Base-by-base conservation (phyloP, 2,113 vertebrate species). In the Dendrocopos noguchii region DNA sequence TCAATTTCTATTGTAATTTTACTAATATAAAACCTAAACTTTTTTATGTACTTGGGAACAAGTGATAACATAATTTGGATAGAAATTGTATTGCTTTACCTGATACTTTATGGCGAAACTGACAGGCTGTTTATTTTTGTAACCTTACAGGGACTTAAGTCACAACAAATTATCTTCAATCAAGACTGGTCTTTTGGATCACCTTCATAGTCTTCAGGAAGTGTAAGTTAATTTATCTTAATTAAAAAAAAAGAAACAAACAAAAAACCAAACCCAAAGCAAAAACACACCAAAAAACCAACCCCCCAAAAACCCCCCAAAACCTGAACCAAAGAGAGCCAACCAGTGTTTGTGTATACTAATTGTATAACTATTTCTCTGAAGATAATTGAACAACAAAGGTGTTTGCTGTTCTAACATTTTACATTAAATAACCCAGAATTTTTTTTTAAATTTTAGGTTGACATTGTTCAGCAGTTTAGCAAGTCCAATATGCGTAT, bases 81-180 rank as follows among this genome's bases (percentile, higher is more conserved):
- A 76, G 36, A 76, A 77, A 71, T 72, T 93, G 18, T 80, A 52
- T 74, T 95, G 19, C 47, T 91, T 73, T 89, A 77, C 33, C 7
- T 4, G 9, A 18, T 84, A 66, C 8, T 82, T 42, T 64, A 31
- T 80, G 36, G 46, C 25, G 47, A 85, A 93, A 71, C 65, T 91
- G 85, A 95, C 70, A 79, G 68, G 67, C 72, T 87, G 72, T 90
- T 93, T 95, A 57, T 96, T 97, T 96, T 95, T 95, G n/a, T 96
- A 90, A 97, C 55, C 61, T 97, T 71, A 12, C 94, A 99, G 99
- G 96, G 98, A 99, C 94, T 97, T 99, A 96, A 99, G 99, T 97
- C 98, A 99, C 95, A 99, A 99, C 98, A 98, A 97, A 97, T 96
- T 99, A 91, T 98, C 98, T 97, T 98, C 97, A 95, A 96, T 99